These are phyloP conservation scores for Gallinago jamesoni DNA, from an alignment of 2,113 vertebrate genomes.

Conservation along the genomic window DNA sequence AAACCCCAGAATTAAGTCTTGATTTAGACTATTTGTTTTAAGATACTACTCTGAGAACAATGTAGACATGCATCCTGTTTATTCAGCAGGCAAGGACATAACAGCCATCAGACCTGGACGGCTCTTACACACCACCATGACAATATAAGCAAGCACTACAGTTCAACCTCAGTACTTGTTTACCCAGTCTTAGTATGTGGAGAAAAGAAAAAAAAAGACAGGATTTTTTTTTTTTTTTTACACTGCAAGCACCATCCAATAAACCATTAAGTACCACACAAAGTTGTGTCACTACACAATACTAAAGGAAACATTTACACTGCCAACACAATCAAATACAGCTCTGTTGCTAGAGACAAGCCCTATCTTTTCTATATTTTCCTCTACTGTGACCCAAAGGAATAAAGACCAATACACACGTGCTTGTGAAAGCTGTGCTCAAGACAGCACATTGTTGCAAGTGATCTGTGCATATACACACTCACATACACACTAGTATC, in stretches of 20 bases:
- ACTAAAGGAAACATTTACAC: not conserved
- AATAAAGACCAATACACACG: fast-evolving
- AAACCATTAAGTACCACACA: not conserved
- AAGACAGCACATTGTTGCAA: not conserved
- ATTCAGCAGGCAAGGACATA: not conserved
- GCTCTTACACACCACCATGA: not conserved
- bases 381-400: not conserved
- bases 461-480: fast-evolving
- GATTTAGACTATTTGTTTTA: not conserved
- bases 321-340: not conserved
- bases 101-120: not conserved
- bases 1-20: not conserved
- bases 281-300: not conserved
- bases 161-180: not conserved
- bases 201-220: not conserved
- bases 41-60: conserved; percentile 28
- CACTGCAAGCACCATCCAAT: not conserved
- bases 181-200: not conserved
- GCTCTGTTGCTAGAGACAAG: not conserved
- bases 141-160: not conserved
- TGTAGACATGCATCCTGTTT: conserved; percentile 46
- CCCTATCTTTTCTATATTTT: not conserved
- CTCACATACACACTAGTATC: not conserved
- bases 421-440: not conserved
- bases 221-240: not conserved